A percentile compares a stretch with the other conserved stretches of the same genome.
Conservation (phyloP, 2,888 invertebrate species). For the Arrhopalites spinosus region DNA sequence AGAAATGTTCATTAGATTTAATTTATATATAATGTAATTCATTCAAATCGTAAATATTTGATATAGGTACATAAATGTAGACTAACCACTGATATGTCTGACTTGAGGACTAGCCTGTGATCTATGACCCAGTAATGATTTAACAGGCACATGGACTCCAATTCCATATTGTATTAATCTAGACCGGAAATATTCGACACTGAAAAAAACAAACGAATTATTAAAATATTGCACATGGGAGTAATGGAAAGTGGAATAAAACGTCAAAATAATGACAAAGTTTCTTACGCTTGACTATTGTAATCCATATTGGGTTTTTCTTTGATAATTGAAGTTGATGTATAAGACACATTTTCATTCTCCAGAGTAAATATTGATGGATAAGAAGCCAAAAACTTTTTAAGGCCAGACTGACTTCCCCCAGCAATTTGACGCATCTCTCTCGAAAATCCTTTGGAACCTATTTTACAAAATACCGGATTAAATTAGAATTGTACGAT, state of each 20-base stretch:
- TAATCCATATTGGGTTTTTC: constrained; percentile 33
- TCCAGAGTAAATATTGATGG: constrained; percentile 94
- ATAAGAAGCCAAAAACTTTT: constrained; percentile 95
- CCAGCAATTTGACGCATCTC: constrained; percentile 89
- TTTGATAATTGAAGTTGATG: constrained; percentile 49
- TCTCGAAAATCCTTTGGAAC: constrained; percentile 96
- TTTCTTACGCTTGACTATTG: constrained; percentile 63
- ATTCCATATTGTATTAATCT: constrained; percentile 95
- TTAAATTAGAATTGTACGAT: no score
- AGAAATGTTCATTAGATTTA: no score
- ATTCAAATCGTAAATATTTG: no score
- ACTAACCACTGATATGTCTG: constrained; percentile 90
- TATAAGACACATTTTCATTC: constrained; percentile 68
- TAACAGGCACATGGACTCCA: constrained; percentile 94
- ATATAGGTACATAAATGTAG: no score
- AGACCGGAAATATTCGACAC: constrained; percentile 91
- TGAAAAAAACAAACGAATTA: neutral
- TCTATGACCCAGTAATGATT: constrained; percentile 60
- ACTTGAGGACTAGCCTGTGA: constrained; percentile 89
- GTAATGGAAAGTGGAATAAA: neutral
- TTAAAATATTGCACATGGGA: neutral
- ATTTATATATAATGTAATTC: no score
- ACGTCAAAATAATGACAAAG: neutral
- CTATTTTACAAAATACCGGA: no score
- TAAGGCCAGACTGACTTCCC: constrained; percentile 93